Base-by-base conservation (phyloP, 2,888 invertebrate species). In the Ametastegia equiseti region DNA sequence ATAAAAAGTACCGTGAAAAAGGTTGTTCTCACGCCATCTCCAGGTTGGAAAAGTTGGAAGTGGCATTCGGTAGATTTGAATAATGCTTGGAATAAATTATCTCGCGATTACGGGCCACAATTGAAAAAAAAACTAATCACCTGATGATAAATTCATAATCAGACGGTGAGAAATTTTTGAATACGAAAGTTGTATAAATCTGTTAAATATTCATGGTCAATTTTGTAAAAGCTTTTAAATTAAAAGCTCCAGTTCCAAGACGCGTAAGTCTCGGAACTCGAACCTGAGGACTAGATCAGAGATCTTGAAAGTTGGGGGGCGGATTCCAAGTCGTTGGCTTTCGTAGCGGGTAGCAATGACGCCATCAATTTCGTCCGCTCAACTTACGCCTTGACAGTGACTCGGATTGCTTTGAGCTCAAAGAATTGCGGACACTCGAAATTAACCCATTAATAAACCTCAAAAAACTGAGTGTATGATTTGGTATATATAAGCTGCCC, bases 311-410 rank as follows among this genome's bases (percentile, higher is more conserved):
- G 75, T 75, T 75, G 36, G 33, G 36, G 33, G 54, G 67, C 42
- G 67, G 65, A 69, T 69, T 80, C 69, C 69, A 65, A 80, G 80
- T 80, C 80, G 80, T 69, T 80, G 65, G 67, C 54, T 33, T 69
- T 69, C 67, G 69, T 13, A 69, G 23, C 65, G 69, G 23, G 69
- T 69, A 80, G 67, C 67, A 69, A 80, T 80, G 80, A 80, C 33
- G 80, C 67, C 57, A 80, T 80, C 80, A 80, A 80, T 80, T 80
- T 69, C 80, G 33, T 69, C 80, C 69, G 80, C 80, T 80, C 69
- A 80, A 80, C 69, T 80, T 80, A 54, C 80, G 67, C 50, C 80
- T 65, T 63, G 80, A 67, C 80, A 80, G 80, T 69, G 45, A 69
- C 80, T 80, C 69, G 80, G 69, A 54, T 80, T 67, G 67, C 80